phyloP scores from a whole-genome alignment of 2,797 vertebrate species.

The Sebastes elongatus region DNA sequence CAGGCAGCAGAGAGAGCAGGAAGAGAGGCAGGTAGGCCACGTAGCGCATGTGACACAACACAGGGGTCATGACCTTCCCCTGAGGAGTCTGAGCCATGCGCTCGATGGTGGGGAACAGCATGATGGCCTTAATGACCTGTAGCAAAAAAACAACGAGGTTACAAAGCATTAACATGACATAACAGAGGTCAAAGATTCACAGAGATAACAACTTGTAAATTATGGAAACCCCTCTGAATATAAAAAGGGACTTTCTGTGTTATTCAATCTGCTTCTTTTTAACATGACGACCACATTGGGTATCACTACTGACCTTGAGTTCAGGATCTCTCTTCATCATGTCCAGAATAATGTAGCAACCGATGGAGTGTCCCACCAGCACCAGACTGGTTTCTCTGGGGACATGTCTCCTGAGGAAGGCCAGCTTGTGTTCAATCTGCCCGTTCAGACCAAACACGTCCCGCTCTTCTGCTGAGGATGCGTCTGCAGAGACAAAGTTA shows the following conservation, averaged over 20 bases:
- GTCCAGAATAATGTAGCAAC: slow-evolving; percentile 91
- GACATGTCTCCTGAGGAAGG: slow-evolving; percentile 89
- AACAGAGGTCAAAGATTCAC: neutral
- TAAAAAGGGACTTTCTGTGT: neutral
- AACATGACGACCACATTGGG: neutral
- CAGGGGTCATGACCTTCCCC: slow-evolving; percentile 90
- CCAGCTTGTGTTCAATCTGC: slow-evolving; percentile 93
- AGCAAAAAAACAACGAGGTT: neutral
- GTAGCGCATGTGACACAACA: slow-evolving; percentile 90
- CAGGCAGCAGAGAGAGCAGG: slow-evolving; percentile 89
- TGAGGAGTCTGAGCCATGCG: slow-evolving; percentile 90
- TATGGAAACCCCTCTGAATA: neutral
- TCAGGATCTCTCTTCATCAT: slow-evolving; percentile 89
- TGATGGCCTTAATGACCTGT: slow-evolving; percentile 88
- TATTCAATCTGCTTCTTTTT: neutral
- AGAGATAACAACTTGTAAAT: neutral
- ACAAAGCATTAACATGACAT: neutral
- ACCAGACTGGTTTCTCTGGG: slow-evolving; percentile 87
- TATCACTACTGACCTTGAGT: slow-evolving; percentile 82
- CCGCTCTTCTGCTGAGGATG: slow-evolving; percentile 66
- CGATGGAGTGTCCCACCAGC: slow-evolving; percentile 93
- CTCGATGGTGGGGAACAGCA: slow-evolving; percentile 96
- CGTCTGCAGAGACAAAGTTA: slow-evolving; percentile 69
- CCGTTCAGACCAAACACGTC: slow-evolving; percentile 92
- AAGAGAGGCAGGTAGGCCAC: slow-evolving; percentile 86